phyloP scores from a whole-genome alignment of 2,888 invertebrate genomes.

The Cancer borealis region DNA sequence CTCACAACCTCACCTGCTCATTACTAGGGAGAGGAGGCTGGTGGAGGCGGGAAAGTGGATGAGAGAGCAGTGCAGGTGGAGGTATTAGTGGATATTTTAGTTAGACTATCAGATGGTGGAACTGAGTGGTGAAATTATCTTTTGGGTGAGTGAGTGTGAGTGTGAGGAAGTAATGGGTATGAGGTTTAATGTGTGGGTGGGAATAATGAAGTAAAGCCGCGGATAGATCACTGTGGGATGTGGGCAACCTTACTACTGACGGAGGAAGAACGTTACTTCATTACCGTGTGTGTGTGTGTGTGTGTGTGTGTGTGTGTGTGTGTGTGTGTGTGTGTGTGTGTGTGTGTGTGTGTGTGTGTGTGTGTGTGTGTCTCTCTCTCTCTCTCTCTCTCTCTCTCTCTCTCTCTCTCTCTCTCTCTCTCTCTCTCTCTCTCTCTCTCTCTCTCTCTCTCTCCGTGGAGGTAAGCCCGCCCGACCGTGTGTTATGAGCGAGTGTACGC shows the following conservation, averaged over 20 bases:
- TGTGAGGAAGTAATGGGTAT: not conserved
- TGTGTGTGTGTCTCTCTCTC: not conserved
- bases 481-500: not conserved
- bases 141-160: not conserved
- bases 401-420: slow-evolving; percentile 49
- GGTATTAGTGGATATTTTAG: not conserved
- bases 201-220: not conserved
- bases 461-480: not conserved
- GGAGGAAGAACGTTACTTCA: not conserved
- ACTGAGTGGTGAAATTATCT: not conserved
- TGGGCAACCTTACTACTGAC: not conserved
- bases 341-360: not conserved
- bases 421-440: slow-evolving; percentile 39
- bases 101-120: not conserved
- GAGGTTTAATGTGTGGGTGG: not conserved
- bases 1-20: not conserved
- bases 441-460: slow-evolving; percentile 12
- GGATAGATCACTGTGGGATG: not conserved
- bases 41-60: not conserved
- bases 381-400: slow-evolving; percentile 39
- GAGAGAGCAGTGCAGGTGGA: not conserved
- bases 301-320: not conserved
- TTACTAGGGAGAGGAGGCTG: not conserved
- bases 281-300: not conserved
- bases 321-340: not conserved